phyloP scores from a whole-genome alignment of 2,888 invertebrate genomes.

The Anarsia innoxiella region DNA sequence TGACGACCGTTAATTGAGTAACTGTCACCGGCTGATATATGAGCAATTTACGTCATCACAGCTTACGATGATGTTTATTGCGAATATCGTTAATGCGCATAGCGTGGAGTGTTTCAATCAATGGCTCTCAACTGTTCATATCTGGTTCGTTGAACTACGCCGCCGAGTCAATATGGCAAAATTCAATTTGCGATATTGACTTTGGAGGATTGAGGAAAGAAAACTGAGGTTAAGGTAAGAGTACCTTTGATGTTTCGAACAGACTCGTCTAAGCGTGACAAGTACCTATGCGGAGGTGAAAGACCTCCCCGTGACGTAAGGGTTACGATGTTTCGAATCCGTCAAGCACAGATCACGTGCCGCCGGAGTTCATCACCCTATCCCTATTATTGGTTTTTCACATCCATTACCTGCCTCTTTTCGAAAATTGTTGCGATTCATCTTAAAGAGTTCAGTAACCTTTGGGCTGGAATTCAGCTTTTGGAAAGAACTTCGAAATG shows the following conservation, averaged over 20 bases:
- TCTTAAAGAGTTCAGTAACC: background rate
- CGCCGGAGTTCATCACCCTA: conserved; percentile 22
- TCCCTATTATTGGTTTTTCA: conserved; percentile 18
- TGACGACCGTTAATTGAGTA: conserved; percentile 33
- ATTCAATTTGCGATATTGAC: conserved; percentile 5
- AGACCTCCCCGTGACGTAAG: conserved; percentile 30
- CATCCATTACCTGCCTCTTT: conserved; percentile 20
- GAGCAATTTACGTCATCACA: conserved; percentile 27
- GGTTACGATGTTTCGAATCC: background rate
- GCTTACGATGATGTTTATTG: conserved; percentile 6
- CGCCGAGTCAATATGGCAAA: background rate
- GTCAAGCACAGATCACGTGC: conserved; percentile 11
- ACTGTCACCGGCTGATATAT: conserved; percentile 31
- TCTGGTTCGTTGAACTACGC: conserved; percentile 4
- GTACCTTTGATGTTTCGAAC: conserved; percentile 6
- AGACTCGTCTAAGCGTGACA: conserved; percentile 7
- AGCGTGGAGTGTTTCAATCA: conserved; percentile 1
- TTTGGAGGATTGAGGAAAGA: background rate
- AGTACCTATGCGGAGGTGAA: conserved; percentile 31
- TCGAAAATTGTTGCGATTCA: conserved; percentile 10
- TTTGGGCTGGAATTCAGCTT: no score
- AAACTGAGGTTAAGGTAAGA: background rate
- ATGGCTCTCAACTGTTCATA: background rate
- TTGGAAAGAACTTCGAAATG: no score
- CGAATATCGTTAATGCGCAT: background rate